These are phyloP conservation scores for Onychomys leucogaster DNA, from an alignment of 2,797 vertebrate genomes.

Conservation along the genomic window DNA sequence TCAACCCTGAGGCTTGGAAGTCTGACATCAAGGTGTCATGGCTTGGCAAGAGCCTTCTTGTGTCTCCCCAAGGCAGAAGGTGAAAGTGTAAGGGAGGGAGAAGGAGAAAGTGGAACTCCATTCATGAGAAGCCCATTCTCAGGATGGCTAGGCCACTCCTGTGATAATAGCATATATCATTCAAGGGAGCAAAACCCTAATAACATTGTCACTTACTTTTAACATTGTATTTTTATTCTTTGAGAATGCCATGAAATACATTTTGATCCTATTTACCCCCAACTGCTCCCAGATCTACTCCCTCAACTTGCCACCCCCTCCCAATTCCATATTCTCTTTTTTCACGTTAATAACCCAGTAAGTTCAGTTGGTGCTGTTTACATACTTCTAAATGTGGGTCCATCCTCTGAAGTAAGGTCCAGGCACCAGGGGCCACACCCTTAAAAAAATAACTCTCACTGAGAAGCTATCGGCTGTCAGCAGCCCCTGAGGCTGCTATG, in stretches of 20 bases:
- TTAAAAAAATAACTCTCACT: not conserved
- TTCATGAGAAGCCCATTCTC: not conserved
- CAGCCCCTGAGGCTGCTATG: not conserved
- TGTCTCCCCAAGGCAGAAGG: not conserved
- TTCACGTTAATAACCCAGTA: not conserved
- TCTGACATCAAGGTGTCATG: not conserved
- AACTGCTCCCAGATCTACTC: not conserved
- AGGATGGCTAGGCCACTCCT: not conserved
- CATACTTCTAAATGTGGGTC: not conserved
- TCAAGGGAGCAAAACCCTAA: not conserved
- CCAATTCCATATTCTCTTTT: not conserved
- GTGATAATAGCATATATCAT: not conserved
- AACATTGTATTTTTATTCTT: not conserved
- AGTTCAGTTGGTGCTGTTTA: not conserved
- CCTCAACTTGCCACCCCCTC: not conserved
- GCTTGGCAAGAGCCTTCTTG: not conserved
- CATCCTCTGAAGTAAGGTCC: not conserved
- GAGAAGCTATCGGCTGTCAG: not conserved
- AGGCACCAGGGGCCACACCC: not conserved
- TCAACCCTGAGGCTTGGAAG: not conserved
- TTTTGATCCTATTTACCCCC: not conserved
- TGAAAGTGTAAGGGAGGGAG: not conserved
- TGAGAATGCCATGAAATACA: not conserved
- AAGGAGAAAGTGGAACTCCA: not conserved
- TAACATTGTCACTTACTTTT: not conserved